A percentile compares a stretch with the other conserved stretches of the same genome.
Evolutionary conservation across 1,140 invertebrate genomes (phyloP).

Genomic region (Drosophila albomicans): DNA sequence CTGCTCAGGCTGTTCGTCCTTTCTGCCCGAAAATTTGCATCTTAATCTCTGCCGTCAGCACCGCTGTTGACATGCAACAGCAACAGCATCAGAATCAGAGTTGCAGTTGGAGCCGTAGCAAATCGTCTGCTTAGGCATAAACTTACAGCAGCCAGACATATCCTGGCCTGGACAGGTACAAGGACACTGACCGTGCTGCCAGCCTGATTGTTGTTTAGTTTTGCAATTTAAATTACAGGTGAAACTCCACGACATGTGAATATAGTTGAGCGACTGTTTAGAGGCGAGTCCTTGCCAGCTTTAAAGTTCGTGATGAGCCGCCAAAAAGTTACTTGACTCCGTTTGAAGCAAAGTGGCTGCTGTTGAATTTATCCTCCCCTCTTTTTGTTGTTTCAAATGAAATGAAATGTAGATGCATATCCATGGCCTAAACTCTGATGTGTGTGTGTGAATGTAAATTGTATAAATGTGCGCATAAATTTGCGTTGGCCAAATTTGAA

Average conservation of each 20-base stretch:
- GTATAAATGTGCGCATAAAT: conserved; percentile 84
- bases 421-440: conserved; percentile 49
- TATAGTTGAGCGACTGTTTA: neutral
- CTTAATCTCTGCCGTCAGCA: conserved; percentile 81
- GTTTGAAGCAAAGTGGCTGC: conserved; percentile 11
- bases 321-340: conserved; percentile 1
- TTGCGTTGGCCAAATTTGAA: conserved; percentile 78
- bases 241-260: conserved; percentile 54
- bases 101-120: conserved; percentile 23
- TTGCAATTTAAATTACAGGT: conserved; percentile 82
- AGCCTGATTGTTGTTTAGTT: conserved; percentile 81
- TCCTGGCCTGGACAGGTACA: conserved; percentile 3
- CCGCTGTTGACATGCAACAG: conserved; percentile 69
- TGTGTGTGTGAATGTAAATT: conserved; percentile 72
- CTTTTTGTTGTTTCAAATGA: conserved; percentile 51
- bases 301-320: conserved; percentile 31
- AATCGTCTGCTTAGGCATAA: conserved; percentile 69
- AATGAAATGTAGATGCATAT: conserved; percentile 81
- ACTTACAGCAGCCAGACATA: conserved; percentile 19
- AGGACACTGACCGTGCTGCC: conserved; percentile 35
- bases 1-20: conserved; percentile 45
- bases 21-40: conserved; percentile 74
- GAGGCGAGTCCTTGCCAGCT: conserved; percentile 16
- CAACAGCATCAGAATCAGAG: neutral
- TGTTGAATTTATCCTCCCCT: neutral